Evolutionary conservation across 2,797 vertebrate species (phyloP), one percentile per base, ranked within the genome.

Genomic region (Macroramphosus scolopax): DNA sequence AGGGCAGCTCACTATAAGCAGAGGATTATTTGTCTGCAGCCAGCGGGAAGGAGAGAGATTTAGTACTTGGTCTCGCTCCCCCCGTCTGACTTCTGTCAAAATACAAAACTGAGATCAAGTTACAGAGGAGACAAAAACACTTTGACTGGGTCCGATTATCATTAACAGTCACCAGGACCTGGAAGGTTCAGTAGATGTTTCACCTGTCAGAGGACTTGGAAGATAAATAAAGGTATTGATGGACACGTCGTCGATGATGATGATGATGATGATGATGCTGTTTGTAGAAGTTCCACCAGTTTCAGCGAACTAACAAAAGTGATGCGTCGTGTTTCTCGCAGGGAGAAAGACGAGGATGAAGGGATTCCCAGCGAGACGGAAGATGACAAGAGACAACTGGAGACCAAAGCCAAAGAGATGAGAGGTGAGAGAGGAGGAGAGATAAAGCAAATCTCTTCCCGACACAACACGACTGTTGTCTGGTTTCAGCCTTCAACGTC

Each of bases 271-370:
- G n/a, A n/a, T n/a, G n/a, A n/a, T n/a, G n/a, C n/a, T n/a, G n/a
- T n/a, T n/a, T n/a, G n/a, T n/a, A n/a, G n/a, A n/a, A n/a, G n/a
- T n/a, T n/a, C n/a, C n/a, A n/a, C n/a, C n/a, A n/a, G n/a, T n/a
- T n/a, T n/a, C n/a, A n/a, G n/a, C n/a, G n/a, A n/a, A n/a, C n/a
- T n/a, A n/a, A n/a, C n/a, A n/a, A n/a, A n/a, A n/a, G n/a, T n/a
- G n/a, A n/a, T n/a, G n/a, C n/a, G n/a, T n/a, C n/a, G n/a, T n/a
- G 8, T 8, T 7, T 7, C 8, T 14, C 2, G 25, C 81, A 99
- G 97, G 89, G 93, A 95, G 54, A 94, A 93, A 68, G 95, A 98
- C 47, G 96, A 98, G 58, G 97, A 98, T 12, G 97, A 99, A 88
- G 97, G 95, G 13, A 92, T 98, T 64, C 96, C 95, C 13, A 98